Evolutionary conservation across 2,888 invertebrate species (phyloP), one percentile per base, ranked within the genome.

Genomic region (Xanthia togata): DNA sequence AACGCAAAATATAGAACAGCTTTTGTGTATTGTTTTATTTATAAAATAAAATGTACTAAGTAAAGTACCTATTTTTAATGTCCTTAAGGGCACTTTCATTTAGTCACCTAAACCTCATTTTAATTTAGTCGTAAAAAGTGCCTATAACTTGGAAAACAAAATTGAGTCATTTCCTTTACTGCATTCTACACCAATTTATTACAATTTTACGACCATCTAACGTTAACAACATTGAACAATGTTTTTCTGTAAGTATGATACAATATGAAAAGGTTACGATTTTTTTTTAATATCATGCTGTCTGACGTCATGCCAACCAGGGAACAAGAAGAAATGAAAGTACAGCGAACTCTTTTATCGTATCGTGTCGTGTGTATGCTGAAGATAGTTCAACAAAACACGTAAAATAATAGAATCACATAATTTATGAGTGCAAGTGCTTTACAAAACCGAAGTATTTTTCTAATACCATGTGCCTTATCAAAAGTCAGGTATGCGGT

Each of bases 1-100:
- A 60, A 63, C 26, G 41, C 38, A 57, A 60, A 62, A 68, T 50
- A 67, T 35, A n/a, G 26, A 44, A 1, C 14, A 53, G 53, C 11
- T 64, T 75, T 63, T 20, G 23, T 81, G 23, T 63, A 20, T 57
- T 14, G n/a, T 73, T 44, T 57, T 63, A 31, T 55, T 59, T 41
- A 50, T 50, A 50, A 60, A 26, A 20, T 67, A 9, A 35, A 70
- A 35, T 35, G 2, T 70, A 62, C 11, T 20, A n/a, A n/a, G n/a
- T n/a, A n/a, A n/a, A n/a, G n/a, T n/a, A 50, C 50, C 50, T 50
- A 23, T 31, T 55, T 55, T 26, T 2, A 57, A n/a, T 57, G 44
- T 50, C 14, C 5, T 1, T 1, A 31, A 2, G 31, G 31, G 31
- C 31, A 23, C 50, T 35, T 67, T 1, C 35, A 67, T 31, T 65